These are phyloP conservation scores for Solea solea DNA, from an alignment of 2,113 vertebrate genomes.

Conservation along the genomic window DNA sequence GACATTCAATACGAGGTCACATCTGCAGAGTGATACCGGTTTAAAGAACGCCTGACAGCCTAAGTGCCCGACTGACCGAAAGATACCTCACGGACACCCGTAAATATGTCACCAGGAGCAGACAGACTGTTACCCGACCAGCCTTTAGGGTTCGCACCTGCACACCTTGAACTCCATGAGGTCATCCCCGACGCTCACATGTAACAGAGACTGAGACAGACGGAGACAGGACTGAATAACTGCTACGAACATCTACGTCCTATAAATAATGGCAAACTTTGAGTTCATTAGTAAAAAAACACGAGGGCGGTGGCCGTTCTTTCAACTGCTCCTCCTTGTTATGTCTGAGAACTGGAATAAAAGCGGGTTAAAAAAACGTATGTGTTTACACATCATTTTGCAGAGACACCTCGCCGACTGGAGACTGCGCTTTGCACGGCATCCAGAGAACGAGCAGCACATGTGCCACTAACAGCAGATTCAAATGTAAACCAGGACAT, in stretches of 20 bases:
- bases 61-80: slow-evolving; percentile 44
- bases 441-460: slow-evolving; percentile 15
- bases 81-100: slow-evolving; percentile 42
- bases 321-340: not conserved
- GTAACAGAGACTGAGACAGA: slow-evolving; percentile 25
- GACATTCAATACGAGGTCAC: slow-evolving; percentile 59
- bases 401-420: not conserved
- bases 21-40: slow-evolving; percentile 56
- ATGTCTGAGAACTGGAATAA: not conserved
- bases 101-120: slow-evolving; percentile 71
- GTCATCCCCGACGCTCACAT: slow-evolving; percentile 51
- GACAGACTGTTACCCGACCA: slow-evolving; percentile 37
- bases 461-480: slow-evolving; percentile 26
- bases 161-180: slow-evolving; percentile 39
- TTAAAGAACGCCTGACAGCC: slow-evolving; percentile 49
- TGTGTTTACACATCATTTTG: not conserved
- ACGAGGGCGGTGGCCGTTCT: not conserved
- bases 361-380: not conserved
- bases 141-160: slow-evolving; percentile 70
- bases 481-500: slow-evolving; percentile 45
- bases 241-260: slow-evolving; percentile 29
- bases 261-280: slow-evolving; percentile 30
- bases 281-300: slow-evolving; percentile 28
- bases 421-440: slow-evolving; percentile 13
- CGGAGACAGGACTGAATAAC: slow-evolving; percentile 38